These are phyloP conservation scores for Anguilla rostrata DNA, from an alignment of 2,113 vertebrate species.

Conservation along the genomic window DNA sequence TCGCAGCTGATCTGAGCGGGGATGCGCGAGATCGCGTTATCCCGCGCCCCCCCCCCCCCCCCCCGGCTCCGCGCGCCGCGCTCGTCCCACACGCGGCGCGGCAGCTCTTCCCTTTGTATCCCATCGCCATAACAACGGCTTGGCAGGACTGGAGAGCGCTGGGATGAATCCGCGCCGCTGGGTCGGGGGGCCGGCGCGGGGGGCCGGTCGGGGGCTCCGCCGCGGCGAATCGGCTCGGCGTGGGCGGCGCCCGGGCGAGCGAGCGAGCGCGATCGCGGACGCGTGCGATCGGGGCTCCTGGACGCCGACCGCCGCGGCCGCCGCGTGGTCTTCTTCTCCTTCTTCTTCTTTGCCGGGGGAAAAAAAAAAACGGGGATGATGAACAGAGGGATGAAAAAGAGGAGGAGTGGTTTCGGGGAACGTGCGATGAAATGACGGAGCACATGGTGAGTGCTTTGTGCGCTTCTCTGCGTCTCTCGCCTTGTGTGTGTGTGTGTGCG, in stretches of 20 bases:
- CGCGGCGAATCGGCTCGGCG: not conserved
- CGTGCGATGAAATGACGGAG: constrained; percentile 3
- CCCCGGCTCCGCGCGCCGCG: not conserved
- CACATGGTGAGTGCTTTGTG: constrained; percentile 16
- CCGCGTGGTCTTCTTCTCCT: no score
- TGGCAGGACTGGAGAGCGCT: constrained; percentile 2
- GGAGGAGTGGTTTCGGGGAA: constrained; percentile 8
- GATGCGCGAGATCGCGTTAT: constrained; percentile 4
- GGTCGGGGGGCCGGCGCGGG: not conserved
- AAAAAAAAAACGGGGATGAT: not conserved
- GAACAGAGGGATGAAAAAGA: constrained; percentile 5
- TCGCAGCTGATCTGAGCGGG: not conserved
- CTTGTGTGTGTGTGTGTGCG: not conserved
- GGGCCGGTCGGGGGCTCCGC: not conserved
- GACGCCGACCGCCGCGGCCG: not conserved
- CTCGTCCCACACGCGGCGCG: constrained; percentile 1
- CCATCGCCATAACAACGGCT: constrained; percentile 27
- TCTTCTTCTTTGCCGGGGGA: not conserved
- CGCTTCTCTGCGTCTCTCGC: not conserved
- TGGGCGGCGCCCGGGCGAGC: not conserved
- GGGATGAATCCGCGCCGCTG: constrained; percentile 2
- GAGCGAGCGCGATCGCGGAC: not conserved
- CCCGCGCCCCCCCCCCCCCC: not conserved
- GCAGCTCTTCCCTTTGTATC: constrained; percentile 20
- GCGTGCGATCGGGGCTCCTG: not conserved